Conservation (phyloP, 53 echinoderm and acorn worm genomes). For the Holothuria scabra region DNA sequence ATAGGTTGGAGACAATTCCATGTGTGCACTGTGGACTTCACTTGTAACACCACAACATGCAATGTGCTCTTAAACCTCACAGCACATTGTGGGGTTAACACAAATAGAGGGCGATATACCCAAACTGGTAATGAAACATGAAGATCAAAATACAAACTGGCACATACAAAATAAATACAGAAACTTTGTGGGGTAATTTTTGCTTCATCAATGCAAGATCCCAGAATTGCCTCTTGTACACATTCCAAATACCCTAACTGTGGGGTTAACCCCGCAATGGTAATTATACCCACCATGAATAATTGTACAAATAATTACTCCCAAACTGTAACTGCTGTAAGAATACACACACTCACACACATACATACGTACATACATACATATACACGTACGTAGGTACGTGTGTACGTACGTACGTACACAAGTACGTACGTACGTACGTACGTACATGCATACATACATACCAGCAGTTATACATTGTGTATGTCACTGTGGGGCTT, state of each 20-base stretch:
- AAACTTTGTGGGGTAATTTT: slow-evolving; percentile 3
- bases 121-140: neutral
- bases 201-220: neutral
- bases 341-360: slow-evolving; percentile 6
- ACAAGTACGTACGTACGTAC: too few species aligned
- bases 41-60: too few species aligned
- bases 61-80: too few species aligned
- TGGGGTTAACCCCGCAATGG: neutral
- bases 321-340: slow-evolving; percentile 13
- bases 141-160: neutral
- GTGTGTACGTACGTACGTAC: too few species aligned
- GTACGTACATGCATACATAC: too few species aligned
- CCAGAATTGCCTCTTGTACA: neutral
- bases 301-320: neutral
- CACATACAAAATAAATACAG: slow-evolving; percentile 20
- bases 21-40: too few species aligned
- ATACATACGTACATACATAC: neutral
- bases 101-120: slow-evolving; percentile 18
- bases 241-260: neutral
- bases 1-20: too few species aligned
- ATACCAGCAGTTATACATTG: too few species aligned
- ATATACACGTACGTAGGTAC: too few species aligned
- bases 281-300: neutral
- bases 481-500: too few species aligned
- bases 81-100: too few species aligned